Evolutionary conservation across 2,113 vertebrate species (phyloP).

Genomic region (Lampris incognitus): DNA sequence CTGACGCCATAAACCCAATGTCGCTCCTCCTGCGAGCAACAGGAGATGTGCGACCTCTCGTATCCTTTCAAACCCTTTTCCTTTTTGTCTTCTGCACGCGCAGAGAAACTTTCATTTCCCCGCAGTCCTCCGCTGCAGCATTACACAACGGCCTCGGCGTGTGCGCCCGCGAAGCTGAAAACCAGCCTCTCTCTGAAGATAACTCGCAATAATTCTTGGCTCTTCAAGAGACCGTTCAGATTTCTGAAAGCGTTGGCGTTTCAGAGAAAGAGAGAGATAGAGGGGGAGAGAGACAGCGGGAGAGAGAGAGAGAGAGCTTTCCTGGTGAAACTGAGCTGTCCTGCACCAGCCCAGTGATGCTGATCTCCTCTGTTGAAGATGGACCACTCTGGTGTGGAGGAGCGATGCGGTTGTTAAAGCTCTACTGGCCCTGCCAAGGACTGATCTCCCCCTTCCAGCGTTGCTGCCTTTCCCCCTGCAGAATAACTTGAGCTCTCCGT

Average conservation of each 20-base stretch:
- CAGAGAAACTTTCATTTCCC: conserved; percentile 43
- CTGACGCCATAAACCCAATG: conserved; percentile 28
- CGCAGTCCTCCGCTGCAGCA: background rate
- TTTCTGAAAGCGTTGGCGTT: background rate
- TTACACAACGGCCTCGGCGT: conserved; percentile 8
- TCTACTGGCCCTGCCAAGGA: conserved; percentile 16
- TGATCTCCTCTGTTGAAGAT: conserved; percentile 22
- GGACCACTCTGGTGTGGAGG: conserved; percentile 15
- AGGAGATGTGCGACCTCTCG: conserved; percentile 44
- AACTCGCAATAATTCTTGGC: conserved; percentile 28
- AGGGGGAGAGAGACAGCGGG: too few relatives aligned
- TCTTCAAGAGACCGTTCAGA: conserved; percentile 3
- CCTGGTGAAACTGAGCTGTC: conserved; percentile 26
- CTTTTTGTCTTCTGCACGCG: conserved; percentile 30
- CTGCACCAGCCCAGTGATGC: conserved; percentile 13
- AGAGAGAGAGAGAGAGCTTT: conserved; percentile 2
- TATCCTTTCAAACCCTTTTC: conserved; percentile 27
- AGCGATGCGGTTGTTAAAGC: conserved; percentile 14
- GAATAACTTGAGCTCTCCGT: background rate
- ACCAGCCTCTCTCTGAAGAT: conserved; percentile 14
- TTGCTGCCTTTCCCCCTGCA: background rate
- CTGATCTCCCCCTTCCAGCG: background rate
- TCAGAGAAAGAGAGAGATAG: background rate
- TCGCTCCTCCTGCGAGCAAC: conserved; percentile 44
- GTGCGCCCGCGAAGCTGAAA: conserved; percentile 6